Percentiles rank a stretch among this genome's conserved stretches.
Evolutionary conservation across 2,888 invertebrate species (phyloP).

Genomic region (Chromoteleia sp.): DNA sequence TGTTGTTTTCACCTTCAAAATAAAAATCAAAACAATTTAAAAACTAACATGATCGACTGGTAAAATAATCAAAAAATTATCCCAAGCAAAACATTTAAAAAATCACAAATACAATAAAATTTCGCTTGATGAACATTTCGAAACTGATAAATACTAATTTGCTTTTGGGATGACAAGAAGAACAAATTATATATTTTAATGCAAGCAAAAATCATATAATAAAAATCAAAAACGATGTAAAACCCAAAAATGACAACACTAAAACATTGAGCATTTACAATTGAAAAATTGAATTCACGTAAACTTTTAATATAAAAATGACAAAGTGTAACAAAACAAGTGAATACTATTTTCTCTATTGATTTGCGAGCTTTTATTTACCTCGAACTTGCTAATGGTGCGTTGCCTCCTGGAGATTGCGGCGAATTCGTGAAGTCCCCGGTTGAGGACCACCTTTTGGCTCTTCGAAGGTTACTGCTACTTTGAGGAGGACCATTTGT

Average conservation of each 20-base stretch:
- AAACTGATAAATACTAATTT: not conserved
- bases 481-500: conserved; percentile 86
- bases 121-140: not conserved
- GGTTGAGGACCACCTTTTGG: conserved; percentile 93
- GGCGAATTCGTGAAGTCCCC: conserved; percentile 90
- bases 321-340: not conserved
- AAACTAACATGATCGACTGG: not conserved
- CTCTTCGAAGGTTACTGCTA: conserved; percentile 86
- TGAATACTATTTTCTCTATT: not conserved
- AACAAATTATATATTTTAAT: not conserved
- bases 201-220: conserved; percentile 3
- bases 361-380: conserved; percentile 55
- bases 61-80: conserved; percentile 1
- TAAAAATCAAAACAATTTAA: conserved; percentile 8
- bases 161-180: not conserved
- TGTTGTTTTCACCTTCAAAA: too few relatives aligned
- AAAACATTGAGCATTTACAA: not conserved
- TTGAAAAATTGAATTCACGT: not conserved
- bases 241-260: not conserved
- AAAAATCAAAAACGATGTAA: not conserved
- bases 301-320: not conserved
- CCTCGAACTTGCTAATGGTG: conserved; percentile 85
- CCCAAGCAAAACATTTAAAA: conserved; percentile 15
- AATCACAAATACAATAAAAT: not conserved
- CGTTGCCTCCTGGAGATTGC: conserved; percentile 79